Percentiles rank a stretch among this genome's conserved stretches.
These are phyloP conservation scores for Acromyrmex charruanus DNA, from an alignment of 1,140 invertebrate genomes.

Conservation along the genomic window DNA sequence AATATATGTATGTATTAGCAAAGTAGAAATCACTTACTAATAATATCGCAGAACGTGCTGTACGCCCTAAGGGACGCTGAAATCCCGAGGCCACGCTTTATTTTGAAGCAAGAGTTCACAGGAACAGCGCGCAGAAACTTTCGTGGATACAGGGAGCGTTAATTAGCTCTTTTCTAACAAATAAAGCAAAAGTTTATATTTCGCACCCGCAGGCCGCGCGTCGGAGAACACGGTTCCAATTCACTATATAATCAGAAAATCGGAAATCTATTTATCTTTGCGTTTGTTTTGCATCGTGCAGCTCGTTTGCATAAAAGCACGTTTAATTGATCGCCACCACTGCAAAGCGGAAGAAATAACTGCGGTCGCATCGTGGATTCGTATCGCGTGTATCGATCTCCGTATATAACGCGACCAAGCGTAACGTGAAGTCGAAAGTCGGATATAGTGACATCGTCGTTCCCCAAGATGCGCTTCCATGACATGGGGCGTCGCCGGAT, in stretches of 20 bases:
- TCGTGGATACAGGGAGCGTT: background rate
- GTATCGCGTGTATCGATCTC: conserved; percentile 50
- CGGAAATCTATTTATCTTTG: background rate
- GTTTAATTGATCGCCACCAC: conserved; percentile 49
- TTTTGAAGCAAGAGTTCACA: conserved; percentile 6
- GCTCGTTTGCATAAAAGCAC: conserved; percentile 31
- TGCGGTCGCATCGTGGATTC: background rate
- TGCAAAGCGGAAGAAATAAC: conserved; percentile 30
- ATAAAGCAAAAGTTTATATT: conserved; percentile 30
- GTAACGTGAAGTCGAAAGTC: conserved; percentile 43
- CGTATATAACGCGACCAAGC: conserved; percentile 34
- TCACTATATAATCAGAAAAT: conserved; percentile 34
- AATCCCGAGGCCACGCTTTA: background rate
- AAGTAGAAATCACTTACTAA: background rate
- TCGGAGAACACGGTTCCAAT: conserved; percentile 5
- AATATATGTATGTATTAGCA: background rate
- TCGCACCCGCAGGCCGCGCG: background rate
- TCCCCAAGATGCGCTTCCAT: background rate
- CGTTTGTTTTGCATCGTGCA: conserved; percentile 31
- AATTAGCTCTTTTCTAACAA: conserved; percentile 47
- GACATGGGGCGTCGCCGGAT: conserved; percentile 7
- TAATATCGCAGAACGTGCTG: background rate
- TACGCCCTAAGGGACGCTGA: background rate
- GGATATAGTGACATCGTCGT: conserved; percentile 27
- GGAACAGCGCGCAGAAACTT: conserved; percentile 2